Conservation (phyloP, 2,797 vertebrate species). For the Apogon talboti region DNA sequence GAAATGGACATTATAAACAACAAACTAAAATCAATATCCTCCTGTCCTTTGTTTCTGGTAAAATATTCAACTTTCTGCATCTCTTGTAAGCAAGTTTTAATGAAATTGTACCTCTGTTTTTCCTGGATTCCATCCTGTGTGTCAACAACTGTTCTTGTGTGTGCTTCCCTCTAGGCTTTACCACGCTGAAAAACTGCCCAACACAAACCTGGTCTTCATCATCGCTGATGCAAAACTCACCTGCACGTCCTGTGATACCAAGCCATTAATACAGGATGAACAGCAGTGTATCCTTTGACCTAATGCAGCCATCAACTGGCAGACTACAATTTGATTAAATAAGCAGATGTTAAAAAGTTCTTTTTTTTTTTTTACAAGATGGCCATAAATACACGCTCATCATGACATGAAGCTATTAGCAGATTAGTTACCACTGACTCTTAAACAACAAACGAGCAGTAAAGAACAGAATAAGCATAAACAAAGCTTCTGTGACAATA, state of each 20-base stretch:
- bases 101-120: slow-evolving; percentile 50
- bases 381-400: background rate
- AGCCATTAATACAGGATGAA: slow-evolving; percentile 89
- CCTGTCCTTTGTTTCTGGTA: slow-evolving; percentile 31
- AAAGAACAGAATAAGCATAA: slow-evolving; percentile 1
- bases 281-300: slow-evolving; percentile 94
- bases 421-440: slow-evolving; percentile 4
- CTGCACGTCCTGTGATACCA: slow-evolving; percentile 86
- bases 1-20: background rate
- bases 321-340: slow-evolving; percentile 12
- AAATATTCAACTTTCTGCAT: slow-evolving; percentile 45
- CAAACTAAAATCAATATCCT: slow-evolving; percentile 5
- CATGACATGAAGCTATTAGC: slow-evolving; percentile 1
- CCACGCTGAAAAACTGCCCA: slow-evolving; percentile 93
- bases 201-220: slow-evolving; percentile 96
- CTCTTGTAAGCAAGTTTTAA: slow-evolving; percentile 34
- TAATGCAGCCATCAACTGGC: slow-evolving; percentile 27
- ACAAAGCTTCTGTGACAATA: background rate
- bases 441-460: background rate
- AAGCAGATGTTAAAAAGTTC: slow-evolving; percentile 41
- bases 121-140: slow-evolving; percentile 52
- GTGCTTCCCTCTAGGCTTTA: slow-evolving; percentile 85
- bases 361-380: slow-evolving; percentile 24
- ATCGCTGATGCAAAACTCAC: slow-evolving; percentile 89
- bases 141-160: slow-evolving; percentile 64